Evolutionary conservation across 2,797 vertebrate genomes (phyloP), one percentile per base, ranked within the genome.

Genomic region (Sebastes itinus): DNA sequence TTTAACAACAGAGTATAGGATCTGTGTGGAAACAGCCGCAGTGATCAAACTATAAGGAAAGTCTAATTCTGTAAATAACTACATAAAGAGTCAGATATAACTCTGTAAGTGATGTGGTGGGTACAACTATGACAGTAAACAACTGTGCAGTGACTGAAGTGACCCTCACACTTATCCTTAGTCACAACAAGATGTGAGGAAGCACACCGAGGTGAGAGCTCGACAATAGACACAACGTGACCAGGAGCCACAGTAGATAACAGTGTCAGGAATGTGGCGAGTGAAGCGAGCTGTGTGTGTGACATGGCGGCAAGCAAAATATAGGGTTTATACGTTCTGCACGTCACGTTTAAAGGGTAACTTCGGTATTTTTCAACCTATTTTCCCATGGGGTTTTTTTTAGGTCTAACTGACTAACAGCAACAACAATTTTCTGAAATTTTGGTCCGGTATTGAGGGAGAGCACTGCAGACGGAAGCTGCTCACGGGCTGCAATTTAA

Each of bases 161-260:
- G 58, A 30, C 20, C 74, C 66, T 84, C 46, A 35, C 72, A 54
- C 64, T 78, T 55, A 82, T 80, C 35, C 60, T 9, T 3, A 23
- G 27, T 74, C 52, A 20, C 22, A 22, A 82, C 69, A 62, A 64
- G 75, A 83, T 64, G 82, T 77, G 80, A 89, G 73, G 62, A 88
- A 80, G 75, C 59, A 77, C 67, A 84, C 62, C 6, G 49, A 84
- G 74, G 77, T 83, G 80, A 89, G 71, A 90, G 35, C 65, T 60
- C n/a, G 35, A 78, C 64, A 60, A 63, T 8, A 87, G 59, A 84
- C 33, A 79, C 56, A 63, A 55, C 4, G 18, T 23, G 61, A 80
- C 38, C 70, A 77, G 82, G 42, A 77, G 75, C 11, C 25, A 70
- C 60, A 62, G 30, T 52, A 20, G 25, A 35, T 66, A 54, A 59